Percentiles rank a stretch among this genome's conserved stretches.
phyloP scores from a whole-genome alignment of 2,888 invertebrate genomes.

The Gymnocheta viridis region DNA sequence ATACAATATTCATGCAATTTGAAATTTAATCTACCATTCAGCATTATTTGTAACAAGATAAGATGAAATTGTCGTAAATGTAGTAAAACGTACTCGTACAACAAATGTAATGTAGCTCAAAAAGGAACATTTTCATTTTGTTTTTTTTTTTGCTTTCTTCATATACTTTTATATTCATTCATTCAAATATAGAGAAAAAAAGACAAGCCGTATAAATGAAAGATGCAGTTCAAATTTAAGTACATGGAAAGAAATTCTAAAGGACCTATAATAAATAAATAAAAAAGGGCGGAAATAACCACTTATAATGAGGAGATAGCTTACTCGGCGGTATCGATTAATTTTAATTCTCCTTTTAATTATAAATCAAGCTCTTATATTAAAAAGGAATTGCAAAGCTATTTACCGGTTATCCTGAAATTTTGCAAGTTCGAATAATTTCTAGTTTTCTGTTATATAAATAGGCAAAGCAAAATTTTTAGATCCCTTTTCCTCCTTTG shows the following conservation, averaged over 20 bases:
- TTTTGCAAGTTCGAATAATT: too few relatives aligned
- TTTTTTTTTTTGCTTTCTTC: not conserved
- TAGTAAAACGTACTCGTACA: slow-evolving; percentile 56
- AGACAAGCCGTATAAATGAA: slow-evolving; percentile 12
- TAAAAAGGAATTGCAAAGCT: too few relatives aligned
- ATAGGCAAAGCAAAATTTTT: too few relatives aligned
- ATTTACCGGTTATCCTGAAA: too few relatives aligned
- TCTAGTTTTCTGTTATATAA: too few relatives aligned
- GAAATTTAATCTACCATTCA: slow-evolving; percentile 74
- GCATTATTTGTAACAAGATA: slow-evolving; percentile 70
- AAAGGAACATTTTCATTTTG: not conserved
- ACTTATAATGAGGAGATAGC: too few relatives aligned
- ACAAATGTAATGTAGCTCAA: not conserved
- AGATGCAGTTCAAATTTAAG: slow-evolving; percentile 21
- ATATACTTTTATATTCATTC: slow-evolving; percentile 42
- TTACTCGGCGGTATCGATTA: too few relatives aligned
- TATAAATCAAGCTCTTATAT: too few relatives aligned
- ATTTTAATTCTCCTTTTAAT: too few relatives aligned
- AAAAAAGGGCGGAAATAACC: too few relatives aligned
- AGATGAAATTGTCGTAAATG: slow-evolving; percentile 67
- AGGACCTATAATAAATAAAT: not conserved
- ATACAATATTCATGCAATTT: slow-evolving; percentile 74
- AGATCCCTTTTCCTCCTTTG: too few relatives aligned
- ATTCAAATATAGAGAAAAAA: slow-evolving; percentile 2
- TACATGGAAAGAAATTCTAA: slow-evolving; percentile 25